A percentile compares a stretch with the other conserved stretches of the same genome.
Conservation (phyloP, 2,797 vertebrate genomes). For the Limosa lapponica region DNA sequence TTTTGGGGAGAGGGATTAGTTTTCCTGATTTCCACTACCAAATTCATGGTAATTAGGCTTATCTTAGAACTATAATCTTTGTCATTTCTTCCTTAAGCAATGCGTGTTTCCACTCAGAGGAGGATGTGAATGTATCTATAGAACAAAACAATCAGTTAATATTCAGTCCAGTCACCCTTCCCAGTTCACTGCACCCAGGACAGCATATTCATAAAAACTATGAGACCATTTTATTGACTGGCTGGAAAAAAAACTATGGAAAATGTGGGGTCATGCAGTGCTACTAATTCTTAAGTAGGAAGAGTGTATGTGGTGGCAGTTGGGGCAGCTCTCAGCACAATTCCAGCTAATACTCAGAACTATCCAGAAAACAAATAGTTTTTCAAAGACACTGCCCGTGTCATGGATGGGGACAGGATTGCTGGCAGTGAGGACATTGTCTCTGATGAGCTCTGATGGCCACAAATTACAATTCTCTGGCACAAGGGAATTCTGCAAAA, state of each 20-base stretch:
- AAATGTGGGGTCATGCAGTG: not conserved
- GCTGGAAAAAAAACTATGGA: not conserved
- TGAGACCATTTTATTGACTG: not conserved
- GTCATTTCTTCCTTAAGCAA: not conserved
- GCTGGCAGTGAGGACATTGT: not conserved
- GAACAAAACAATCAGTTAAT: not conserved
- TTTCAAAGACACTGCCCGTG: not conserved
- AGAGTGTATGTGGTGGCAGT: not conserved
- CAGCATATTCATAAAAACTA: not conserved
- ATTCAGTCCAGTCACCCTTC: not conserved
- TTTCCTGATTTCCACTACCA: not conserved
- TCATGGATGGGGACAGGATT: rapidly evolving
- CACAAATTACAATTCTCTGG: not conserved
- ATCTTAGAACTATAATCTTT: not conserved
- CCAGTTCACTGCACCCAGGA: not conserved
- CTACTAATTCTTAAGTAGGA: not conserved
- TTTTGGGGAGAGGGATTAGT: not conserved
- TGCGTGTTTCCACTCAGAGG: not conserved
- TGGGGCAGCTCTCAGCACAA: not conserved
- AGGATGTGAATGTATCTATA: not conserved
- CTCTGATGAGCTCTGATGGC: not conserved
- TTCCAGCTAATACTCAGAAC: not conserved
- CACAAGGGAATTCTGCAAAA: not conserved
- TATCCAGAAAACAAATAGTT: not conserved
- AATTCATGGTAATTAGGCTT: not conserved